Base-by-base conservation (phyloP, 2,888 invertebrate species). In the Ochropleura leucogaster region DNA sequence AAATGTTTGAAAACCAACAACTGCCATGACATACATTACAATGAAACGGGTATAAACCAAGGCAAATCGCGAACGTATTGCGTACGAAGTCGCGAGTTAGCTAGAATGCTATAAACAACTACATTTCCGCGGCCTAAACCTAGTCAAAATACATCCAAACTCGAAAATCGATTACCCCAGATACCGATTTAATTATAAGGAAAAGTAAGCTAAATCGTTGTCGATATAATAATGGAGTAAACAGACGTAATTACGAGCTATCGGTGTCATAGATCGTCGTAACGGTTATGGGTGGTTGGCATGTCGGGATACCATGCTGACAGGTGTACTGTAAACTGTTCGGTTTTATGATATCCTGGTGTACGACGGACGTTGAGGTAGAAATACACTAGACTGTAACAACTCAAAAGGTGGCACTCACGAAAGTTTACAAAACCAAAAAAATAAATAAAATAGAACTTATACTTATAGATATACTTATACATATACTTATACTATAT, bases 321-420 rank as follows among this genome's bases (percentile, higher is more conserved):
- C 88, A 88, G 88, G 86, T 90, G 83, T 87, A 90, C 85, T 89
- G 86, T 90, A 88, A 89, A 89, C 89, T 85, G 85, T 85, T 84
- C 80, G 81, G 85, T 86, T 90, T 90, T 91, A 90, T 84, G 87
- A 78, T 74, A 77, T 77, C 81, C 78, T 83, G 78, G 83, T 86
- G 78, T 83, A 75, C 84, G 83, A 85, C 71, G 75, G 51, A 76
- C 63, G 57, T 67, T 69, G 65, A 47, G 79, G 69, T 72, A 9
- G 6, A 0, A 3, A 10, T 16, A 72, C 66, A 85, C 53, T 72
- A 14, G 9, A 53, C 16, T 42, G 71, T 72, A 62, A 16, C 59
- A 59, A 59, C 0, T 4, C 1, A 59, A 20, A 16, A 8, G 53
- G 53, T 20, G 10, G n/a, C n/a, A 12, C n/a, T 53, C n/a, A 10